Evolutionary conservation across 2,797 vertebrate genomes (phyloP).

Genomic region (Tragopan temminckii): DNA sequence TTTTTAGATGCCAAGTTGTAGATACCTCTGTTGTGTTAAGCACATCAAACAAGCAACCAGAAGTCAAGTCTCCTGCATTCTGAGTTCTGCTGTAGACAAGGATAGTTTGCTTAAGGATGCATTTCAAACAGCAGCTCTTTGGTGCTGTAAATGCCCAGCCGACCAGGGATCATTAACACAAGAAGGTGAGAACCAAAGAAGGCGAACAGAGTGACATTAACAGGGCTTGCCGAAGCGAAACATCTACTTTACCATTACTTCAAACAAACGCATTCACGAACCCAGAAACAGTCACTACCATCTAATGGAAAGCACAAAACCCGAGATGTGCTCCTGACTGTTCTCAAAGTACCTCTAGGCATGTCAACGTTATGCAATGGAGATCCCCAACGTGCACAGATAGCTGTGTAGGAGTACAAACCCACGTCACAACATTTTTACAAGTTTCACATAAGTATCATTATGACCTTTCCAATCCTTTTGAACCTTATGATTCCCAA

Average conservation of each 20-base stretch:
- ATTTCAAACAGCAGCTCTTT: conserved; percentile 49
- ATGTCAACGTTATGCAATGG: neutral
- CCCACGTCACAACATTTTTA: neutral
- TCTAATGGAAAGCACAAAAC: neutral
- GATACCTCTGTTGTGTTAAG: conserved; percentile 63
- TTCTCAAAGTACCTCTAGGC: neutral
- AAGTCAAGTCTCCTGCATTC: neutral
- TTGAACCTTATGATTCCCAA: neutral
- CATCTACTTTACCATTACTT: neutral
- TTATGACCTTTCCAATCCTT: neutral
- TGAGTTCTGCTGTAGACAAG: neutral
- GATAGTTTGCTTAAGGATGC: conserved; percentile 26
- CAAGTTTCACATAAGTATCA: neutral
- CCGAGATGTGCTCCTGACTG: neutral
- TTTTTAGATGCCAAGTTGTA: conserved; percentile 59
- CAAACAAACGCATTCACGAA: neutral
- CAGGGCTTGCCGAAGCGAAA: neutral
- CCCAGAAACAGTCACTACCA: rapidly evolving
- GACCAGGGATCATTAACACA: neutral
- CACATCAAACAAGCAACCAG: conserved; percentile 55
- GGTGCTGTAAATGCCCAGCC: neutral
- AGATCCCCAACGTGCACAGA: neutral
- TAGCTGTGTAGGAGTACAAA: neutral
- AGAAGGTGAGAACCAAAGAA: neutral
- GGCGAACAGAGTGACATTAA: neutral